Evolutionary conservation across 2,888 invertebrate genomes (phyloP).

Genomic region (Drosophila tanythrix): DNA sequence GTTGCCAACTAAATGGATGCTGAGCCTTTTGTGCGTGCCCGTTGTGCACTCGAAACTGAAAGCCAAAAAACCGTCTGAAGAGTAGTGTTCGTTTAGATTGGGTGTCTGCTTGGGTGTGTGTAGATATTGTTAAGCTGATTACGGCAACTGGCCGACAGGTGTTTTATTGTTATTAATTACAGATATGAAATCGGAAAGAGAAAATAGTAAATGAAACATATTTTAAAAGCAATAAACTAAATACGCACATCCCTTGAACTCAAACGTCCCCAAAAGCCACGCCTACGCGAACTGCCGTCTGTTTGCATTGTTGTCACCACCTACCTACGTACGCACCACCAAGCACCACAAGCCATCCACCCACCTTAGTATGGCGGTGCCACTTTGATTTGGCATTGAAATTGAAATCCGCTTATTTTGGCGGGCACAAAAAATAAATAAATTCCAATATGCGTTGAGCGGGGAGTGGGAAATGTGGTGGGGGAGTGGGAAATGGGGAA

Average conservation of each 20-base stretch:
- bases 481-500: background rate
- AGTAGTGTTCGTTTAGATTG: background rate
- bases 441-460: conserved; percentile 40
- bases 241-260: background rate
- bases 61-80: conserved; percentile 9
- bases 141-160: background rate
- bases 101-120: conserved; percentile 9
- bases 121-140: conserved; percentile 29
- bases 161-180: background rate
- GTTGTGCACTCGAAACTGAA: conserved; percentile 18
- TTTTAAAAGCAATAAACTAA: background rate
- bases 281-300: conserved; percentile 14
- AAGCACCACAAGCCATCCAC: conserved; percentile 1
- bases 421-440: conserved; percentile 37
- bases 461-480: background rate
- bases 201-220: background rate
- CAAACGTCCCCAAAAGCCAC: conserved; percentile 8
- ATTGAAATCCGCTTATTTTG: conserved; percentile 71
- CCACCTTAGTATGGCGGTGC: conserved; percentile 19
- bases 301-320: background rate
- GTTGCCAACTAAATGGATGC: conserved; percentile 46
- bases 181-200: background rate
- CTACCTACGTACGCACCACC: background rate
- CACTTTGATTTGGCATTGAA: conserved; percentile 71
- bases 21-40: conserved; percentile 35